These are phyloP conservation scores for Syrmaticus mikado DNA, from an alignment of 2,113 vertebrate species.

Conservation along the genomic window DNA sequence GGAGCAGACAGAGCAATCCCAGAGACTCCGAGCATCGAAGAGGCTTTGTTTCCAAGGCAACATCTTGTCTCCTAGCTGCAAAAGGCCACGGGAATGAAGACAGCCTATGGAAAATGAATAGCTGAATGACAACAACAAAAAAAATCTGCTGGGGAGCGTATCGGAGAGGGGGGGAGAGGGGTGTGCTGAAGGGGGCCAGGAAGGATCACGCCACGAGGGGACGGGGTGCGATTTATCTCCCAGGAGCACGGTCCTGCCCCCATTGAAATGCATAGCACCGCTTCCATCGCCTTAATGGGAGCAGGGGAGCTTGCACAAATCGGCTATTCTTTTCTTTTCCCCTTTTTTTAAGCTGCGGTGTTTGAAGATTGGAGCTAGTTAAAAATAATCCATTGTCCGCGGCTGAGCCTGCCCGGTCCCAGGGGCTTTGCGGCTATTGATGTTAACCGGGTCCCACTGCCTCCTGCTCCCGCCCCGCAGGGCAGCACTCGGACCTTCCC, in stretches of 20 bases:
- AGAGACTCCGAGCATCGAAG: constrained; percentile 73
- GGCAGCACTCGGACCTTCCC: not conserved
- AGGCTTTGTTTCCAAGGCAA: constrained; percentile 81
- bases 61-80: constrained; percentile 81
- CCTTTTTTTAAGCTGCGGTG: not conserved
- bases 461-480: not conserved
- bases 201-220: not conserved
- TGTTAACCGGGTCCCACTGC: not conserved
- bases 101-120: constrained; percentile 81
- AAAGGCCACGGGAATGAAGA: constrained; percentile 67
- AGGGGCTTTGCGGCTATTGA: not conserved
- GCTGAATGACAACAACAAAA: constrained; percentile 49
- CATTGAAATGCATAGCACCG: constrained; percentile 49
- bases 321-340: not conserved
- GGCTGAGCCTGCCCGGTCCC: constrained; percentile 15
- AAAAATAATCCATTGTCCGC: constrained; percentile 38
- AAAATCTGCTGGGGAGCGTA: constrained; percentile 7
- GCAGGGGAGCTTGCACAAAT: constrained; percentile 36
- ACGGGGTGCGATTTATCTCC: constrained; percentile 34
- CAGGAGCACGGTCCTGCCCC: not conserved
- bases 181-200: not conserved
- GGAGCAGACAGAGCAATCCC: constrained; percentile 56
- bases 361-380: constrained; percentile 44
- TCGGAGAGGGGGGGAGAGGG: not conserved
- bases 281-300: constrained; percentile 11